Evolutionary conservation across 1,140 invertebrate genomes (phyloP).

Genomic region (Prorops nasuta): DNA sequence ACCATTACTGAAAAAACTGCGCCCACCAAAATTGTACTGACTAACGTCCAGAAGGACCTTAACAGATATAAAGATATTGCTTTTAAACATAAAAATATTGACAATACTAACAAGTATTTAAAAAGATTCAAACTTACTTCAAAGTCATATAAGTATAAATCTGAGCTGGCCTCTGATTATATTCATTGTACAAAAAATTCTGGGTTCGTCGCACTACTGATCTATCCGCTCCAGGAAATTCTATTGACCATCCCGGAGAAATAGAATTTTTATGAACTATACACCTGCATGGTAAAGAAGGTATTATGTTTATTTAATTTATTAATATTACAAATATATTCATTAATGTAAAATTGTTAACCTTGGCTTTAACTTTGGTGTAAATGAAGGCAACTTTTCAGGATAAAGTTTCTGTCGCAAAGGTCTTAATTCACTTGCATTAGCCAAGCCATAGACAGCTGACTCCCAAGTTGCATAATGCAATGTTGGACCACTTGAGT

Average conservation of each 20-base stretch:
- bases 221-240: conserved; percentile 79
- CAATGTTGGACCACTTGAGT: conserved; percentile 46
- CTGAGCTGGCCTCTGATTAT: conserved; percentile 71
- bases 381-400: conserved; percentile 62
- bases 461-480: conserved; percentile 85
- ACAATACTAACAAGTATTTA: background rate
- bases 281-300: conserved; percentile 52
- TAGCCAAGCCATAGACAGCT: conserved; percentile 69
- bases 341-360: conserved; percentile 31
- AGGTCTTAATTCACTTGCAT: conserved; percentile 61
- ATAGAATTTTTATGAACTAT: conserved; percentile 64
- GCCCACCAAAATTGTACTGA: conserved; percentile 59
- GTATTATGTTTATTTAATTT: background rate
- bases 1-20: conserved; percentile 66
- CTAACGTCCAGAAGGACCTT: conserved; percentile 50
- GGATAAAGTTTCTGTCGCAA: conserved; percentile 69
- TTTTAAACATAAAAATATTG: conserved; percentile 4
- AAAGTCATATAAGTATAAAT: conserved; percentile 64
- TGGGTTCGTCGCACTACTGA: conserved; percentile 78
- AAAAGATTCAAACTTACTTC: conserved; percentile 29
- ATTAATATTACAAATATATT: conserved; percentile 6
- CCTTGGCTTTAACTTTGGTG: conserved; percentile 62
- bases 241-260: conserved; percentile 68
- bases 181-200: conserved; percentile 66
- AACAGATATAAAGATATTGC: conserved; percentile 11